phyloP scores from a whole-genome alignment of 2,797 vertebrate species.

The Rhincodon typus region DNA sequence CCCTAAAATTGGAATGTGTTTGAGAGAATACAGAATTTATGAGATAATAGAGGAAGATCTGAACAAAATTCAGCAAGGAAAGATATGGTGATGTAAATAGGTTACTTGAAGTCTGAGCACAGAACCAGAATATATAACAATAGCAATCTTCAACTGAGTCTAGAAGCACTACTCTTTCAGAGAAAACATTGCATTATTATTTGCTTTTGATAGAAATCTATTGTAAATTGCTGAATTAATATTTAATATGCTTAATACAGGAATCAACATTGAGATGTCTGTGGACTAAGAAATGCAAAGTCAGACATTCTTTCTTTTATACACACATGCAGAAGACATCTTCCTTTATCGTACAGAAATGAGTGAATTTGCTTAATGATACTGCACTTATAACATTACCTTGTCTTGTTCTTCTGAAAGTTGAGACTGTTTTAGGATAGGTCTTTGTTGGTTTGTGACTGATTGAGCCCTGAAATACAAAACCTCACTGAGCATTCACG shows the following conservation, averaged over 20 bases:
- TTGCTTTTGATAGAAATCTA: no score
- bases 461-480: constrained; percentile 5
- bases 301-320: not conserved
- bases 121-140: not conserved
- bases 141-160: not conserved
- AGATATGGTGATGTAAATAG: not conserved
- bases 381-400: not conserved
- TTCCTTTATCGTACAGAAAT: not conserved
- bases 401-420: not conserved
- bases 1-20: not conserved
- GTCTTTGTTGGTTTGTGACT: constrained; percentile 8
- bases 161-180: not conserved
- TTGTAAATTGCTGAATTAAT: not conserved
- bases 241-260: not conserved
- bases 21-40: not conserved
- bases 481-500: not conserved
- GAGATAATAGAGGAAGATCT: not conserved
- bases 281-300: not conserved
- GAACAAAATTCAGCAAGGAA: not conserved
- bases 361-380: not conserved
- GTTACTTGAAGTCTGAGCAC: not conserved
- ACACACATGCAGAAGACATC: not conserved
- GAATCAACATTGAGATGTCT: not conserved
- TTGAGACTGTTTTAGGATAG: not conserved
- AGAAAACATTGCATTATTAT: not conserved